phyloP scores from a whole-genome alignment of 2,113 vertebrate genomes.

The Eclectus roratus region DNA sequence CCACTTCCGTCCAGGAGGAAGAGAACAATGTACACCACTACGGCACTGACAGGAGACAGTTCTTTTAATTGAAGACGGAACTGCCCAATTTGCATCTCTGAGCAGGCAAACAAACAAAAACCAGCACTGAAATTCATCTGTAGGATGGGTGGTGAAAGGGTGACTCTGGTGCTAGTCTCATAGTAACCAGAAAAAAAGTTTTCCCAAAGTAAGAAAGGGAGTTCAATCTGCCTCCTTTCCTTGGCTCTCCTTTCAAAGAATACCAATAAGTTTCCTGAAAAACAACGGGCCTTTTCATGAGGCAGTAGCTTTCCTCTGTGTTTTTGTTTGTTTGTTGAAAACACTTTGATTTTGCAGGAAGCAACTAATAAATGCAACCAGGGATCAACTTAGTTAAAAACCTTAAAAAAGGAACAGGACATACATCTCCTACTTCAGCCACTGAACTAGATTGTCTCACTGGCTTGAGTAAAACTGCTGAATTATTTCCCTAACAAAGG shows the following conservation, averaged over 20 bases:
- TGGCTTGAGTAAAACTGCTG: constrained; percentile 67
- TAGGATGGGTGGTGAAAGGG: neutral
- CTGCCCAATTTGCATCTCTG: neutral
- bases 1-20: neutral
- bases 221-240: neutral
- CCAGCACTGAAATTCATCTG: neutral
- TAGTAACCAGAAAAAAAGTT: neutral
- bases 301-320: neutral
- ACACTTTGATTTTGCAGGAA: constrained; percentile 40
- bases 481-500: constrained; percentile 79
- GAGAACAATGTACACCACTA: neutral
- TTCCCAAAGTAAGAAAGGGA: neutral
- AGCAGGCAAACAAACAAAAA: constrained; percentile 1
- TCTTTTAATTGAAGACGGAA: neutral
- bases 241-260: constrained; percentile 35
- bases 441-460: constrained; percentile 73
- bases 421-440: constrained; percentile 59
- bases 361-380: constrained; percentile 4
- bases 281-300: neutral
- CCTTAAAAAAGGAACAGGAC: constrained; percentile 52
- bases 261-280: constrained; percentile 19
- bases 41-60: neutral
- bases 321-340: constrained; percentile 52
- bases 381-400: constrained; percentile 38
- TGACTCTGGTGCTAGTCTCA: neutral